These are phyloP conservation scores for Orthonyx spaldingii DNA, from an alignment of 2,113 vertebrate genomes.

Conservation along the genomic window DNA sequence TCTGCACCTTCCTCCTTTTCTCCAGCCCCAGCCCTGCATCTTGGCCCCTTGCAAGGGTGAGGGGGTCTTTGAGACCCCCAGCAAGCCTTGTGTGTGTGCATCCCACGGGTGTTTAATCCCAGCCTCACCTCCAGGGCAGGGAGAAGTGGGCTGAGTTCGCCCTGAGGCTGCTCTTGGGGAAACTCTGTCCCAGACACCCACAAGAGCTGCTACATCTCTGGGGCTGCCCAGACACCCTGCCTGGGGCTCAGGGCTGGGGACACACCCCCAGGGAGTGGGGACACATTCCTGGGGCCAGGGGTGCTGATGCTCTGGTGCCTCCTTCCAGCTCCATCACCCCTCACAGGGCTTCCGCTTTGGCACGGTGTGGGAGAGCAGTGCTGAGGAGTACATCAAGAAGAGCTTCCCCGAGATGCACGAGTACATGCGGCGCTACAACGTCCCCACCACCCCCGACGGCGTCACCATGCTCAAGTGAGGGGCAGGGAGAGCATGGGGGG, in stretches of 20 bases:
- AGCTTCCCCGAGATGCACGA: slow-evolving; percentile 90
- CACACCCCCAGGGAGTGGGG: neutral
- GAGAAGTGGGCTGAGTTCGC: accelerated
- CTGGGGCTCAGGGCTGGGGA: neutral
- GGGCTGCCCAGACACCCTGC: neutral
- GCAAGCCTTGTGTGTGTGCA: neutral
- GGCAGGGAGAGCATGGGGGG: accelerated
- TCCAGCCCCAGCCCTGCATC: neutral
- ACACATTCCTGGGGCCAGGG: neutral
- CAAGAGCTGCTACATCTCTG: neutral
- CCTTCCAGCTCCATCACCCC: slow-evolving; percentile 85
- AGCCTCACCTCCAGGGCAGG: neutral
- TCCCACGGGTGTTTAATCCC: neutral
- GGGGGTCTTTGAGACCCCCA: accelerated
- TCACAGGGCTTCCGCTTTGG: slow-evolving; percentile 86
- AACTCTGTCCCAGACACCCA: neutral
- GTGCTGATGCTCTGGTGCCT: slow-evolving; percentile 16
- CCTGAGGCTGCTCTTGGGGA: neutral
- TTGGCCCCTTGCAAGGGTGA: neutral
- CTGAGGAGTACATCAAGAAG: slow-evolving; percentile 90
- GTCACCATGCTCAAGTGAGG: slow-evolving; percentile 89
- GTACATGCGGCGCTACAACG: slow-evolving; percentile 83
- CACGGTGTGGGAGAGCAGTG: slow-evolving; percentile 91
- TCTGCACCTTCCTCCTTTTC: neutral
- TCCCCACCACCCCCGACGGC: slow-evolving; percentile 84